Conservation (phyloP, 2,113 vertebrate species). For the Uropsilus gracilis region DNA sequence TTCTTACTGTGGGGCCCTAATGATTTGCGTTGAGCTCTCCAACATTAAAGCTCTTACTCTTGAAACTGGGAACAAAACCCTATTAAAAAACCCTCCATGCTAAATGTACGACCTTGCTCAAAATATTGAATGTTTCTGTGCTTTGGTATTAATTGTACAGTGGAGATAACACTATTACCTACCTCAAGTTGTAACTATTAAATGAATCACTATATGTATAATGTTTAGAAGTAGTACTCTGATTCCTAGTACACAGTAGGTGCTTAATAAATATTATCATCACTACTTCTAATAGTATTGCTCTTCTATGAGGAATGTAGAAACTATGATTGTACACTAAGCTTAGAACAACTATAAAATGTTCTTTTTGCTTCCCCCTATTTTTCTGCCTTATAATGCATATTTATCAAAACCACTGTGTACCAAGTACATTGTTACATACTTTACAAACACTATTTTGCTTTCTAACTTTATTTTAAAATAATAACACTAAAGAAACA, state of each 20-base stretch:
- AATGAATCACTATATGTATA: not conserved
- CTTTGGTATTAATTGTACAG: not conserved
- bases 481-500: not conserved
- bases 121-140: not conserved
- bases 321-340: not conserved
- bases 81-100: not conserved
- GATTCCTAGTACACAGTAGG: not conserved
- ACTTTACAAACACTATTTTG: not conserved
- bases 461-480: conserved; percentile 37
- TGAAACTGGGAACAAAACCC: not conserved
- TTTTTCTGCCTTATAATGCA: not conserved
- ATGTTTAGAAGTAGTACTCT: not conserved
- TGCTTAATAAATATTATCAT: not conserved
- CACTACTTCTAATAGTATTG: not conserved
- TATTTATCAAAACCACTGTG: not conserved
- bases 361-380: too few species aligned
- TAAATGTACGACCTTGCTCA: not conserved
- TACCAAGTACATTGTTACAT: not conserved
- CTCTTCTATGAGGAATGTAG: not conserved
- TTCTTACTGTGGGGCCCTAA: not conserved
- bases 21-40: not conserved
- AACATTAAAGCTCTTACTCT: not conserved
- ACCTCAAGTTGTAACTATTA: not conserved
- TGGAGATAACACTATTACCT: not conserved
- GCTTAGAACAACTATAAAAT: not conserved